These are phyloP conservation scores for Pao palembangensis DNA, from an alignment of 2,113 vertebrate species.

Conservation along the genomic window DNA sequence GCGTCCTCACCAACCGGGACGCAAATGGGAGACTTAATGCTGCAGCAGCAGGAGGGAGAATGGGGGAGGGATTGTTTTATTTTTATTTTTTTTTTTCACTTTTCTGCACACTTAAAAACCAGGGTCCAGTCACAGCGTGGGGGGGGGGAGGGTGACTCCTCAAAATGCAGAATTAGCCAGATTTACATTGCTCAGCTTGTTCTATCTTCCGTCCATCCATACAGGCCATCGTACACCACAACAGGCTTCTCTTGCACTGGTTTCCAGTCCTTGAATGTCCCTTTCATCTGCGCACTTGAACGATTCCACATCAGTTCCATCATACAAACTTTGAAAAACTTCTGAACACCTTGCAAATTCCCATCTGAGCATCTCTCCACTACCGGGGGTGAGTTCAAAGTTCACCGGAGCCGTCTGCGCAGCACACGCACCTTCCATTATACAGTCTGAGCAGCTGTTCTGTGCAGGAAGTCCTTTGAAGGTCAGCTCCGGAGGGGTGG, in stretches of 20 bases:
- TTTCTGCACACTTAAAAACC: slow-evolving; percentile 14
- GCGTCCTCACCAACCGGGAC: slow-evolving; percentile 3
- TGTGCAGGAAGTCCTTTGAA: slow-evolving; percentile 68
- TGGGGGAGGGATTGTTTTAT: slow-evolving; percentile 19
- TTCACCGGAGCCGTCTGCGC: slow-evolving; percentile 47
- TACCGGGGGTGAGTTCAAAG: slow-evolving; percentile 30
- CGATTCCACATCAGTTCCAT: not conserved
- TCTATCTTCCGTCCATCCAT: not conserved
- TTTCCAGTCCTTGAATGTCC: slow-evolving; percentile 6
- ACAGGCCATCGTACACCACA: slow-evolving; percentile 10
- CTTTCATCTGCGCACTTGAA: no score
- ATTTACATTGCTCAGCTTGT: slow-evolving; percentile 11
- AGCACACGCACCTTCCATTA: slow-evolving; percentile 55
- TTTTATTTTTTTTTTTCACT: slow-evolving; percentile 10
- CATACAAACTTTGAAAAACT: slow-evolving; percentile 3
- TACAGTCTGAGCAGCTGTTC: slow-evolving; percentile 67
- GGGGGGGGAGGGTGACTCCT: slow-evolving; percentile 9
- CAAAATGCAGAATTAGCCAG: slow-evolving; percentile 11
- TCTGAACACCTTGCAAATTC: not conserved
- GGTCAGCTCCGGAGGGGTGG: slow-evolving; percentile 27
- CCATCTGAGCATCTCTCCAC: not conserved
- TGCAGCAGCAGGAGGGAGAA: not conserved
- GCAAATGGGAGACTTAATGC: not conserved
- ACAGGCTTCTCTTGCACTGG: slow-evolving; percentile 6
- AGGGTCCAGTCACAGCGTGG: slow-evolving; percentile 1